A percentile compares a stretch with the other conserved stretches of the same genome.
These are phyloP conservation scores for Myopa testacea DNA, from an alignment of 2,888 invertebrate species.

Conservation along the genomic window DNA sequence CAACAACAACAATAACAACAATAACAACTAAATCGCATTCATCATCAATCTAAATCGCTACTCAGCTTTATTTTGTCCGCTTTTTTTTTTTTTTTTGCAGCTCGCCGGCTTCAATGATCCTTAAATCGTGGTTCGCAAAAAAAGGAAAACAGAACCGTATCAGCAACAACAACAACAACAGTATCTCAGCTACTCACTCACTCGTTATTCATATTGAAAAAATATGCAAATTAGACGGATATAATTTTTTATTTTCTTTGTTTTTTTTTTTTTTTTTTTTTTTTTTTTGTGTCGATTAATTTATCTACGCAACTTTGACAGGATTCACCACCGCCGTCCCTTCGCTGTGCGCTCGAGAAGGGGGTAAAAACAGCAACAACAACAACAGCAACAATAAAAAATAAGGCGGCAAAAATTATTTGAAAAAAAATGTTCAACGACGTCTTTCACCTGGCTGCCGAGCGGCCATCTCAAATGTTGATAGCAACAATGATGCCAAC, in stretches of 20 bases:
- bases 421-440: neutral
- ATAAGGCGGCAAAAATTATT: neutral
- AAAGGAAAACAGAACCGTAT: too few relatives aligned
- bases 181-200: too few relatives aligned
- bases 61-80: conserved; percentile 50
- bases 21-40: conserved; percentile 43
- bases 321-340: neutral
- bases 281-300: neutral
- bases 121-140: conserved; percentile 38
- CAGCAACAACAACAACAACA: too few relatives aligned
- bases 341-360: too few relatives aligned
- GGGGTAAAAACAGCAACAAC: too few relatives aligned
- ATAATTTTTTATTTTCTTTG: too few relatives aligned
- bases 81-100: conserved; percentile 28
- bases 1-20: neutral
- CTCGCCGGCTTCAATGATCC: conserved; percentile 59
- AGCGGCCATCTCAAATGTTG: too few relatives aligned
- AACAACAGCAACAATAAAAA: neutral
- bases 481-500: too few relatives aligned
- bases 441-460: too few relatives aligned
- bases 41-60: conserved; percentile 4
- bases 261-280: too few relatives aligned
- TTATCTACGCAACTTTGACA: neutral
- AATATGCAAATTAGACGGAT: conserved; percentile 61
- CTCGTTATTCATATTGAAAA: conserved; percentile 44